Evolutionary conservation across 30 jellyfish, hydroid and myxozoan genomes (phyloP), one percentile per base, ranked within the genome.

Genomic region (Mastigias papua): DNA sequence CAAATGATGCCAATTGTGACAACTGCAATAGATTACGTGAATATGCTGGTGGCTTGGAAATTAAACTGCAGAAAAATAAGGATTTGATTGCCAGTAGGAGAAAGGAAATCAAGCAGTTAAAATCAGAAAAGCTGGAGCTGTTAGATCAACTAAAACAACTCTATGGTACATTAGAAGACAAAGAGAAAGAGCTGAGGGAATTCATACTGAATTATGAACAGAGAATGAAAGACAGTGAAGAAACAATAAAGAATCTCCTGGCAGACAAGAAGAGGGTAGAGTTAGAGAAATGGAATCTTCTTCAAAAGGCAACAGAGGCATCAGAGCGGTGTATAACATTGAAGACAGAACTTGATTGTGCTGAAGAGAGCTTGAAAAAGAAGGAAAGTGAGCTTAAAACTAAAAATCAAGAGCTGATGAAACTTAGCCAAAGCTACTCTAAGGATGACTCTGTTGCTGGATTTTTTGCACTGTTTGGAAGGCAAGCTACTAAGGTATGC

Each of bases 171-270:
- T 37, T 90, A 17, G 97, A 90, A 65, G 97, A 90, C 68, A 90
- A 90, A 51, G 97, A 90, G 71, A 90, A 81, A 46, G 97, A 90
- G 76, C 79, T 90, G 35, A 34, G 93, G 22, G 97, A 90, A 33
- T 90, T 90, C 70, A 90, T 90, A n/a, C 31, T 90, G 13, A 90
- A 90, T 65, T 90, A 90, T 50, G 97, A 90, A 48, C 97, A 90
- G 31, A 51, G 97, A 29, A 90, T 90, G 97, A 90, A 82, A 64
- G 93, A 90, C 78, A 64, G 97, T 58, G 97, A 90, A 48, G 94
- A 90, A 31, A 66, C 94, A 3, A 74, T 90, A 21, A 51, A 74
- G 32, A 73, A 76, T 20, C 81, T 90, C 1, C 78, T 90, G 28
- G 88, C 93, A 29, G 97, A 90, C 57, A 90, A 90, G 80, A 92